Percentiles rank a stretch among this genome's conserved stretches.
Evolutionary conservation across 2,888 invertebrate species (phyloP).

Genomic region (Hirtodrosophila trivittata): DNA sequence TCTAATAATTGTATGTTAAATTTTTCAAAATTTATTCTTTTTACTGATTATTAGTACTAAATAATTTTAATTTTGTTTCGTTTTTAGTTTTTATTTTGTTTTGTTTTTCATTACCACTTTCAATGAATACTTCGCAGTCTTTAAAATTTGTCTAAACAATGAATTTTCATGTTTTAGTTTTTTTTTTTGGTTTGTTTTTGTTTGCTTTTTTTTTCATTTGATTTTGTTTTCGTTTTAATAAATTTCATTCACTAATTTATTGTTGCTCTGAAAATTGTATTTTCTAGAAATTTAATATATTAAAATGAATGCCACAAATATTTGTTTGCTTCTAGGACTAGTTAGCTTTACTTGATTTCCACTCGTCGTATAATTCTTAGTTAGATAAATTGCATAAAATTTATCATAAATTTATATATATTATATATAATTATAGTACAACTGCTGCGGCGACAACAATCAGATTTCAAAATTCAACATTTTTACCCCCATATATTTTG

Average conservation of each 20-base stretch:
- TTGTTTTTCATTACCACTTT: slow-evolving; percentile 76
- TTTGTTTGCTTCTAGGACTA: slow-evolving; percentile 39
- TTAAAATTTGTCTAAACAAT: slow-evolving; percentile 83
- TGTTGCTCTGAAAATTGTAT: slow-evolving; percentile 55
- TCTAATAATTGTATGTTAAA: too few species aligned
- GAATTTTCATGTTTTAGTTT: slow-evolving; percentile 68
- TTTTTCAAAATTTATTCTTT: slow-evolving; percentile 66
- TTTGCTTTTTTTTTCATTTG: slow-evolving; percentile 39
- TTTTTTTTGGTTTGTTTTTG: too few species aligned
- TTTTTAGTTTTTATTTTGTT: slow-evolving; percentile 58
- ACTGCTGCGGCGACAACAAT: slow-evolving; percentile 70
- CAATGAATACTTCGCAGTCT: slow-evolving; percentile 83
- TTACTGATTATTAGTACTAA: slow-evolving; percentile 77
- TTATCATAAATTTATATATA: too few species aligned
- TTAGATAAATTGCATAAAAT: slow-evolving; percentile 56
- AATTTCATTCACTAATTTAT: slow-evolving; percentile 50
- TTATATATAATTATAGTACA: slow-evolving; percentile 53
- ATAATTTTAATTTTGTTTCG: slow-evolving; percentile 57
- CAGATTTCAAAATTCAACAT: slow-evolving; percentile 73
- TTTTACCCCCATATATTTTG: too few species aligned
- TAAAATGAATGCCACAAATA: slow-evolving; percentile 55
- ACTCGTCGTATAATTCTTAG: slow-evolving; percentile 6
- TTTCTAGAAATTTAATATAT: slow-evolving; percentile 50
- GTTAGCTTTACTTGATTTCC: slow-evolving; percentile 27
- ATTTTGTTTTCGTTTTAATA: slow-evolving; percentile 42